Percentiles rank a stretch among this genome's conserved stretches.
Conservation (phyloP, 2,113 vertebrate genomes). For the Xerus inauris region DNA sequence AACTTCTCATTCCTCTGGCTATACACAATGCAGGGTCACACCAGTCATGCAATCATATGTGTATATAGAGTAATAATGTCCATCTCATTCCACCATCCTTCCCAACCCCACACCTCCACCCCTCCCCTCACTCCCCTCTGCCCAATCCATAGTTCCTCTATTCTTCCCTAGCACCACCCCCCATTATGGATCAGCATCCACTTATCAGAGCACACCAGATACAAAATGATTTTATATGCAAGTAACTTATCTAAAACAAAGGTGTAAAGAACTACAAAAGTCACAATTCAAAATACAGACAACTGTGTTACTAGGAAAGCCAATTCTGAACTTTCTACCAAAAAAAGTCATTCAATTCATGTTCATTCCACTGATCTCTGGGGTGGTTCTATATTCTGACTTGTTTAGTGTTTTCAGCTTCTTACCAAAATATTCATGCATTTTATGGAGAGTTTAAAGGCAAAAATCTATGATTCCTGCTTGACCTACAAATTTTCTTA, state of each 20-base stretch:
- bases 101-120: no score
- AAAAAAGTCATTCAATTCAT: neutral
- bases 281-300: conserved; percentile 23
- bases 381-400: neutral
- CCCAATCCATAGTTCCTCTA: no score
- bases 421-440: neutral
- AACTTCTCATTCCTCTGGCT: no score
- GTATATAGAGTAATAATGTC: no score
- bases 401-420: neutral
- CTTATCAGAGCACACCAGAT: neutral
- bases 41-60: no score
- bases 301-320: neutral
- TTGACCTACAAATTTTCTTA: neutral
- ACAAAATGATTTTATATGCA: neutral
- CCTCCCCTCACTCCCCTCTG: no score
- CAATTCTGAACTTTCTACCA: neutral
- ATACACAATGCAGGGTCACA: no score
- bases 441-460: conserved; percentile 26
- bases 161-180: no score
- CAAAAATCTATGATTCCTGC: neutral
- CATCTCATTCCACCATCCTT: no score
- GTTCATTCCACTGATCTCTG: neutral
- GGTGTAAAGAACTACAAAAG: neutral
- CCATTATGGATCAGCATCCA: no score
- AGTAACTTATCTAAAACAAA: neutral